These are phyloP conservation scores for Lamellibrachia columna DNA, from an alignment of 2,888 invertebrate genomes.

Conservation along the genomic window DNA sequence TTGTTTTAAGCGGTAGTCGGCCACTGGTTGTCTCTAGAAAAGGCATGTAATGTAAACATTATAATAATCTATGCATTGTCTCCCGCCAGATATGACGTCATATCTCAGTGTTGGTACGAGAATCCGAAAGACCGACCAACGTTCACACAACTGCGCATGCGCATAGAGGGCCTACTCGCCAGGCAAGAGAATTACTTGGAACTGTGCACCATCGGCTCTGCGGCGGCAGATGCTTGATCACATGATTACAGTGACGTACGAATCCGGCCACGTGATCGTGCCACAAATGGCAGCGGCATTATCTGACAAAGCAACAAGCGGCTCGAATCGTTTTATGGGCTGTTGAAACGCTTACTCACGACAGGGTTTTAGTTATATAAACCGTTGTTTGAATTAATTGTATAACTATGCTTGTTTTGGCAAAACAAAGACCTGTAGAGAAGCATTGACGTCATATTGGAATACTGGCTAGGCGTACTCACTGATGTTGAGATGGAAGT, in stretches of 20 bases:
- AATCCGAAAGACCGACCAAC: constrained; percentile 55
- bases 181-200: constrained; percentile 59
- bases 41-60: background rate
- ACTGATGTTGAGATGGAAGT: background rate
- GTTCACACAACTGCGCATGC: constrained; percentile 56
- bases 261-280: background rate
- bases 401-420: background rate
- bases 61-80: background rate
- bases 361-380: background rate
- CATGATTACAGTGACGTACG: background rate
- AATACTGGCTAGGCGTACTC: background rate
- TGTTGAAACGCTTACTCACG: background rate
- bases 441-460: background rate
- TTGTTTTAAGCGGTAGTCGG: background rate
- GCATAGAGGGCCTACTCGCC: constrained; percentile 56
- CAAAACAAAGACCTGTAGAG: background rate
- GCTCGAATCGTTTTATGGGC: background rate
- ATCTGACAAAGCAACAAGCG: background rate
- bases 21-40: background rate
- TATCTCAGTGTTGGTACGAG: constrained; percentile 62
- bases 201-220: constrained; percentile 59
- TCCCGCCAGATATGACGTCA: constrained; percentile 56
- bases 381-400: background rate
- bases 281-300: background rate
- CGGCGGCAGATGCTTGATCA: background rate